These are phyloP conservation scores for Podarcis raffonei DNA, from an alignment of 2,113 vertebrate genomes.

Conservation along the genomic window DNA sequence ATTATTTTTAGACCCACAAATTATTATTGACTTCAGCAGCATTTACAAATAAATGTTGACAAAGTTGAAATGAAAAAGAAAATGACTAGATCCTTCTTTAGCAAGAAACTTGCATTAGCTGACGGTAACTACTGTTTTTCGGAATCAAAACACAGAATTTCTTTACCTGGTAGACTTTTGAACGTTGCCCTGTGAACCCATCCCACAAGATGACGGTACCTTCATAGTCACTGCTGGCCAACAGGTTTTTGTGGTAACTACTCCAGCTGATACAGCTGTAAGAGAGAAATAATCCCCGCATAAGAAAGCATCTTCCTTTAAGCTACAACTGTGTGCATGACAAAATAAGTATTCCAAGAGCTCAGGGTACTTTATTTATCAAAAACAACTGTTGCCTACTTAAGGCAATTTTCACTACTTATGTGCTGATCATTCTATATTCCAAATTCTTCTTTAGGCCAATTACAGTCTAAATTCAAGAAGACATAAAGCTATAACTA, in stretches of 20 bases:
- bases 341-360: neutral
- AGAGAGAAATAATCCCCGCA: constrained; percentile 37
- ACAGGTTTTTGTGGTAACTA: constrained; percentile 98
- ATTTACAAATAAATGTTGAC: constrained; percentile 24
- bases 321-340: neutral
- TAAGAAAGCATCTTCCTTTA: constrained; percentile 8
- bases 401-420: neutral
- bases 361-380: neutral
- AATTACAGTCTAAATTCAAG: neutral
- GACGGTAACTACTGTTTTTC: fast-evolving
- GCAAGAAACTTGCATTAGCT: constrained; percentile 11
- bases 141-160: neutral
- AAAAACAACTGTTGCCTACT: neutral
- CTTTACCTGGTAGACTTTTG: constrained; percentile 97
- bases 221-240: constrained; percentile 99
- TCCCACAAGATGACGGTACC: constrained; percentile 99
- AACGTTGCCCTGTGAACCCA: constrained; percentile 96
- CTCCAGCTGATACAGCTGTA: constrained; percentile 99
- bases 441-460: neutral
- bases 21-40: neutral
- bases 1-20: fast-evolving
- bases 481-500: neutral
- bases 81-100: neutral
- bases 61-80: constrained; percentile 18
- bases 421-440: neutral